Evolutionary conservation across 2,888 invertebrate species (phyloP).

Genomic region (Liposcelis brunnea): DNA sequence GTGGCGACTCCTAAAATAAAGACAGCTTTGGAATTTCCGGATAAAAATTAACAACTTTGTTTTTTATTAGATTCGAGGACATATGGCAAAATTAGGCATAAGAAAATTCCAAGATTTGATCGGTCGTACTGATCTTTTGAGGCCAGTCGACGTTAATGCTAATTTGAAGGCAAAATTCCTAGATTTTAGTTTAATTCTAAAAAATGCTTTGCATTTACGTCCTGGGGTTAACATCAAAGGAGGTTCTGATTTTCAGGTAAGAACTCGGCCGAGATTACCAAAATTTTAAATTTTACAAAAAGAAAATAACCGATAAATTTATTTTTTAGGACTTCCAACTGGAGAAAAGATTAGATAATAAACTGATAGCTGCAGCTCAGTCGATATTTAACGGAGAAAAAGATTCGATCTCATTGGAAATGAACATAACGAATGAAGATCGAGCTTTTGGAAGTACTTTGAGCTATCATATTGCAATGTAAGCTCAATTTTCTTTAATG

Average conservation of each 20-base stretch:
- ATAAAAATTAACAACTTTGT: too few species aligned
- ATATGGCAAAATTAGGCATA: constrained; percentile 85
- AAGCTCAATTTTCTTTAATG: constrained; percentile 22
- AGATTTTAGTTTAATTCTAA: constrained; percentile 69
- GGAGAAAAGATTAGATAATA: constrained; percentile 65
- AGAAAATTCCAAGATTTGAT: constrained; percentile 77
- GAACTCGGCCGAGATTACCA: constrained; percentile 8
- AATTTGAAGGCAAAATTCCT: constrained; percentile 69
- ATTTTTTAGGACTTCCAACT: constrained; percentile 57
- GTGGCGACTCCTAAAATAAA: constrained; percentile 12
- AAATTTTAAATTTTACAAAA: neutral
- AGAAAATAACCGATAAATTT: constrained; percentile 9
- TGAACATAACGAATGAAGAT: constrained; percentile 78
- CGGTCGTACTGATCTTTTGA: constrained; percentile 77
- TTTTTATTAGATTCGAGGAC: constrained; percentile 49
- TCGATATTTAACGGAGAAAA: constrained; percentile 58
- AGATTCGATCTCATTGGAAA: constrained; percentile 47
- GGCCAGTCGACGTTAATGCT: constrained; percentile 47
- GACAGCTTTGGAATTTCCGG: too few species aligned
- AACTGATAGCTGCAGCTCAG: constrained; percentile 51
- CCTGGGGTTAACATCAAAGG: constrained; percentile 82
- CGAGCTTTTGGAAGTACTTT: constrained; percentile 87
- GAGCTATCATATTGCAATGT: constrained; percentile 90
- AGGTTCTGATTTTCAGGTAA: constrained; percentile 61
- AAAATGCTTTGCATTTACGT: constrained; percentile 75